Conservation (phyloP, 1,140 invertebrate genomes). For the Trachymyrmex septentrionalis region DNA sequence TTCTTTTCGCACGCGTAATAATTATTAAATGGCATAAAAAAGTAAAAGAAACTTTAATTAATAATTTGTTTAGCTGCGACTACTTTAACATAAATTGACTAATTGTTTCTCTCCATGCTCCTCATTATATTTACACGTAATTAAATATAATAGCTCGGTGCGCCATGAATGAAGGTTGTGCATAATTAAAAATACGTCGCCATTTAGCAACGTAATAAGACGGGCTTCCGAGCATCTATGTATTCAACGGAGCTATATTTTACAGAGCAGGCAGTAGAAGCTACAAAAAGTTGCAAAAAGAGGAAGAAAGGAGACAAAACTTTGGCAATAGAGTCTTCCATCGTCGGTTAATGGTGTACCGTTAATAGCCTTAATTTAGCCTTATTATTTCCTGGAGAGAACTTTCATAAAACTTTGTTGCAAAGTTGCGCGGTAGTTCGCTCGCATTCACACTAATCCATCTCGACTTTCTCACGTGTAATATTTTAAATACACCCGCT, state of each 20-base stretch:
- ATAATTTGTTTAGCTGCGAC: not conserved
- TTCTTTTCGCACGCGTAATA: not conserved
- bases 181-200: constrained; percentile 71
- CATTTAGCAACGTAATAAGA: constrained; percentile 51
- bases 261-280: constrained; percentile 60
- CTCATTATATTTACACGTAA: not conserved
- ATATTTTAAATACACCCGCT: constrained; percentile 18
- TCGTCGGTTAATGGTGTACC: constrained; percentile 60
- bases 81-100: not conserved
- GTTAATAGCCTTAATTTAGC: constrained; percentile 75
- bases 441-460: constrained; percentile 55
- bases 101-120: not conserved
- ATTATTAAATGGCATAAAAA: not conserved
- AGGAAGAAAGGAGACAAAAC: constrained; percentile 46
- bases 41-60: constrained; percentile 7
- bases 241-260: constrained; percentile 53
- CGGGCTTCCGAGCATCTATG: constrained; percentile 9
- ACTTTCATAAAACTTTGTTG: constrained; percentile 69
- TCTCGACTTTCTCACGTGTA: constrained; percentile 22
- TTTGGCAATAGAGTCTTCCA: constrained; percentile 63
- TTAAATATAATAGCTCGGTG: constrained; percentile 34
- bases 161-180: constrained; percentile 3
- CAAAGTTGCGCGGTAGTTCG: constrained; percentile 30
- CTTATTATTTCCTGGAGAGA: constrained; percentile 72
- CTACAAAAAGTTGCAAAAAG: constrained; percentile 29